A percentile compares a stretch with the other conserved stretches of the same genome.
phyloP scores from a whole-genome alignment of 2,888 invertebrate genomes.

The Ectobius pallidus region DNA sequence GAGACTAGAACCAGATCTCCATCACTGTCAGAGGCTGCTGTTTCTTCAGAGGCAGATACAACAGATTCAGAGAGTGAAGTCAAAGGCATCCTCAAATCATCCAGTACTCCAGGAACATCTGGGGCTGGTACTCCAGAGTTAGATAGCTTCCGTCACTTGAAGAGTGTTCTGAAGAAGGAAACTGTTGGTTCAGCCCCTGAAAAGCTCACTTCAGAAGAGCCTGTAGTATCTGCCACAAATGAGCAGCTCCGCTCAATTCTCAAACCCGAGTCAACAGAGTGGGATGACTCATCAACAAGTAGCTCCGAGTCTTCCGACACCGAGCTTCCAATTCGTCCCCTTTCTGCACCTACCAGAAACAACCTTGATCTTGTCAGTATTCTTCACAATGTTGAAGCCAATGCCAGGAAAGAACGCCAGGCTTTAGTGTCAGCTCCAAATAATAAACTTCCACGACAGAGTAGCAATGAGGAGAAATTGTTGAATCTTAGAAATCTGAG shows the following conservation, averaged over 20 bases:
- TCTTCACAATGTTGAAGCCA: slow-evolving; percentile 36
- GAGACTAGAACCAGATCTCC: slow-evolving; percentile 6
- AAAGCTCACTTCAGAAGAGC: not conserved
- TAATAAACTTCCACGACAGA: not conserved
- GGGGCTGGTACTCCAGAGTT: slow-evolving; percentile 34
- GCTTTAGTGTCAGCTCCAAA: slow-evolving; percentile 23
- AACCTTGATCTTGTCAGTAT: slow-evolving; percentile 37
- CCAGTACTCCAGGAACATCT: not conserved
- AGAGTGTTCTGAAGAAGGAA: slow-evolving; percentile 45
- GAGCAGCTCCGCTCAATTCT: slow-evolving; percentile 42
- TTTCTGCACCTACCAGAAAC: slow-evolving; percentile 30
- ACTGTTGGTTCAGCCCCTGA: not conserved
- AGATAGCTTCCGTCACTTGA: slow-evolving; percentile 36
- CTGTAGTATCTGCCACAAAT: not conserved
- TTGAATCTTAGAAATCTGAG: slow-evolving; percentile 29
- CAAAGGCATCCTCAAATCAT: slow-evolving; percentile 61
- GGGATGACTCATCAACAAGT: slow-evolving; percentile 32
- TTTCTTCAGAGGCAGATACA: not conserved
- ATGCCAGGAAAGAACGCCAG: slow-evolving; percentile 31
- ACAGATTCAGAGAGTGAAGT: slow-evolving; percentile 51
- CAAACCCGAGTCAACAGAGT: slow-evolving; percentile 41
- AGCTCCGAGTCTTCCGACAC: slow-evolving; percentile 14
- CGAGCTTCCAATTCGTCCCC: not conserved
- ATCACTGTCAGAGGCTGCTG: slow-evolving; percentile 3
- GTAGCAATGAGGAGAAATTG: slow-evolving; percentile 27